Conservation (phyloP, 2,113 vertebrate species). For the Salminus brasiliensis region DNA sequence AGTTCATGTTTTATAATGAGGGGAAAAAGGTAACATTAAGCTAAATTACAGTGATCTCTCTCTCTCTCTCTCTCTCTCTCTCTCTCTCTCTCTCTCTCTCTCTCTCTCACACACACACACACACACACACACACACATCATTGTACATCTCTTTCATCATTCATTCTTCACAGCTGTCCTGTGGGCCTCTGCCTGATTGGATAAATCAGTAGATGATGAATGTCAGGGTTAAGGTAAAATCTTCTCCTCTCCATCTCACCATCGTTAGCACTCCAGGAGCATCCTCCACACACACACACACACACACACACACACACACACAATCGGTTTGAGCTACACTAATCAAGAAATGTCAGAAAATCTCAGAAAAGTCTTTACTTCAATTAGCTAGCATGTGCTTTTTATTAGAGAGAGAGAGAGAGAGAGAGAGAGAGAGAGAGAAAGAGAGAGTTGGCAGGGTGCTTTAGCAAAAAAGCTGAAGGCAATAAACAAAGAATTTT, state of each 20-base stretch:
- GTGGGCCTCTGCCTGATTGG: neutral
- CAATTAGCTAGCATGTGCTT: constrained; percentile 7
- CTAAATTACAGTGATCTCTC: neutral
- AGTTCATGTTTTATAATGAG: too few species aligned
- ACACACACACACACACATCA: too few species aligned
- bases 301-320: neutral
- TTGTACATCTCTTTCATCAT: too few species aligned
- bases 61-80: neutral
- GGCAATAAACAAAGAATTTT: constrained; percentile 26
- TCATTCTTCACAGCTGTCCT: neutral
- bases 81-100: constrained; percentile 1
- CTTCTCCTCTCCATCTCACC: neutral
- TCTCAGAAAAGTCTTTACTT: neutral
- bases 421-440: neutral
- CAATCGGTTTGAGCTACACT: neutral
- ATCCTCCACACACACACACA: neutral
- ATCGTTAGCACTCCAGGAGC: constrained; percentile 18
- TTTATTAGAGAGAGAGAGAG: constrained; percentile 6
- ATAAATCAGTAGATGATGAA: neutral
- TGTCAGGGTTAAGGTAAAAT: neutral
- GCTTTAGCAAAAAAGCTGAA: neutral
- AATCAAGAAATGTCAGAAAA: neutral
- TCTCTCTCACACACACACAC: neutral
- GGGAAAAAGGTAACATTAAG: too few species aligned
- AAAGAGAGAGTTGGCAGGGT: too few species aligned